Evolutionary conservation across 2,797 vertebrate species (phyloP).

Genomic region (Sparus aurata): DNA sequence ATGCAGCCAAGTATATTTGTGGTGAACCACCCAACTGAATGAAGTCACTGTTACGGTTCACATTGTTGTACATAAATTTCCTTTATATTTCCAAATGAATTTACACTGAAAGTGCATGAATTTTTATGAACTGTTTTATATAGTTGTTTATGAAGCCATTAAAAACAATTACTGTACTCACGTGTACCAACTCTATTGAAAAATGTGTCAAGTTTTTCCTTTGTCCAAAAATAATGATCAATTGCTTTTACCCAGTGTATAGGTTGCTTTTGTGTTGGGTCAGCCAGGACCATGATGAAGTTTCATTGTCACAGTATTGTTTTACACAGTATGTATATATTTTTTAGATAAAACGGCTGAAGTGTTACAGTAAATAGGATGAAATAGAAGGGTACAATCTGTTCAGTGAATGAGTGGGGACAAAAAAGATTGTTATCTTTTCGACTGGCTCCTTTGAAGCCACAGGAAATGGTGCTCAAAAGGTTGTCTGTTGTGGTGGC

Average conservation of each 20-base stretch:
- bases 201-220: slow-evolving; percentile 28
- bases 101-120: slow-evolving; percentile 93
- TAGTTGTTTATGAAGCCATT: slow-evolving; percentile 91
- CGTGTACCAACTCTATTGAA: slow-evolving; percentile 65
- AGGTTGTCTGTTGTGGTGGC: too few relatives aligned
- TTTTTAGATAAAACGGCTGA: too few relatives aligned
- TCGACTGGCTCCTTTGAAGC: too few relatives aligned
- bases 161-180: slow-evolving; percentile 89
- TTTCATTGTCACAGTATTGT: too few relatives aligned
- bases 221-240: neutral
- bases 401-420: too few relatives aligned
- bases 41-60: slow-evolving; percentile 95
- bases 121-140: slow-evolving; percentile 90
- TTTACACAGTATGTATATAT: too few relatives aligned
- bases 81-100: slow-evolving; percentile 98
- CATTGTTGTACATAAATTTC: slow-evolving; percentile 95
- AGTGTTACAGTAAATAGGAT: too few relatives aligned
- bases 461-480: too few relatives aligned
- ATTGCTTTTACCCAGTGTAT: neutral
- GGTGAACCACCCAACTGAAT: slow-evolving; percentile 87
- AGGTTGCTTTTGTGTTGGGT: too few relatives aligned
- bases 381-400: too few relatives aligned
- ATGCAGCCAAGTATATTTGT: slow-evolving; percentile 98
- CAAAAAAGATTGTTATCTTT: too few relatives aligned
- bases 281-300: too few relatives aligned